Evolutionary conservation across 2,888 invertebrate genomes (phyloP), one percentile per base, ranked within the genome.

Genomic region (Meiosimyza platycephala): DNA sequence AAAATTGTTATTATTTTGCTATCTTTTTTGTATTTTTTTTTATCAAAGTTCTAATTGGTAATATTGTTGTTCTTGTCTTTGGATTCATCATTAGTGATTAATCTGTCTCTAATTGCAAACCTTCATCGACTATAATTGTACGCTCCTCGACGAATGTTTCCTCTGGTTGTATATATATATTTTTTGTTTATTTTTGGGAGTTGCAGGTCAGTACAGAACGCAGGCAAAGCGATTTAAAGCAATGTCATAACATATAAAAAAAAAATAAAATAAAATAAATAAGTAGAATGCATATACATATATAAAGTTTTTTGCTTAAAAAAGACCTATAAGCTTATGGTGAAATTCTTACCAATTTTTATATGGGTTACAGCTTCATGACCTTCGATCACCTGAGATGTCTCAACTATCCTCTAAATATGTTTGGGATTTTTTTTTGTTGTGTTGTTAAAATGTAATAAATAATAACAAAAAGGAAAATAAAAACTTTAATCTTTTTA

Each of bases 111-210:
- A 82, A 80, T 78, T 80, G 81, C 86, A 85, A 85, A 86, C 86
- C 86, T 86, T 87, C 86, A 77, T 84, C 80, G 78, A 86, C 85
- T 77, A 85, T 82, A 78, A 86, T 82, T 71, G 86, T 86, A 78
- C 85, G 84, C 79, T 86, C 87, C 82, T 86, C 86, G 76, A 86
- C 80, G 79, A 84, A 83, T 76, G 86, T 86, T 84, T 87, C 85
- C 83, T 85, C 86, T 86, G 77, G 74, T 76, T 76, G 76, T 77
- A 59, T 28, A 28, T 28, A 28, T 4, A 28, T 28, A 3, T 28
- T 28, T 22, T 16, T 16, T 55, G 68, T 68, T 65, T 40, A 13
- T 66, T 73, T 72, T 75, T 68, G 55, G 51, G 28, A 28, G 18
- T 73, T 57, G 68, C 62, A 54, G 57, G 54, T 72, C 69, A 60